Conservation (phyloP, 30 jellyfish, hydroid and myxozoan genomes). For the Cassiopea andromeda region DNA sequence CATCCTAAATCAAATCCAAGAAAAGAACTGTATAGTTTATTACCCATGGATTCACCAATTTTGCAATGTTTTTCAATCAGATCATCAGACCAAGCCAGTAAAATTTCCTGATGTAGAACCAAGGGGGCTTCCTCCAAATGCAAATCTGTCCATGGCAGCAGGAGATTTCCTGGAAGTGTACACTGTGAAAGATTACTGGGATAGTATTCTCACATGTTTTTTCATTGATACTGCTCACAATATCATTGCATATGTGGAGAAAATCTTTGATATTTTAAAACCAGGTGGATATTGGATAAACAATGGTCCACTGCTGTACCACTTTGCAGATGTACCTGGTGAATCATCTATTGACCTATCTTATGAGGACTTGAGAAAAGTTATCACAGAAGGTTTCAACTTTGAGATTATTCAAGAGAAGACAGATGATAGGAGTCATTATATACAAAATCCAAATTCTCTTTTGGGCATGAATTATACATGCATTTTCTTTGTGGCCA, state of each 20-base stretch:
- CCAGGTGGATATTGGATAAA: slow-evolving; percentile 98
- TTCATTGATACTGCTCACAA: slow-evolving; percentile 99
- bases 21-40: slow-evolving; percentile 52
- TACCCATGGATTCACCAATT: slow-evolving; percentile 99
- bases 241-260: slow-evolving; percentile 87
- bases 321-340: slow-evolving; percentile 87
- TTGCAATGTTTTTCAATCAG: slow-evolving; percentile 66
- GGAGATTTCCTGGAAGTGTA: slow-evolving; percentile 98
- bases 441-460: slow-evolving; percentile 81
- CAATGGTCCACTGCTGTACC: slow-evolving; percentile 97
- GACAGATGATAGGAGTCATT: slow-evolving; percentile 56
- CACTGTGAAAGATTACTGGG: slow-evolving; percentile 65
- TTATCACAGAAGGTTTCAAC: slow-evolving; percentile 68
- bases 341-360: slow-evolving; percentile 89
- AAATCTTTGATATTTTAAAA: slow-evolving; percentile 74
- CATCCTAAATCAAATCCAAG: slow-evolving; percentile 59
- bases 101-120: slow-evolving; percentile 94
- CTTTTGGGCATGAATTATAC: slow-evolving; percentile 79
- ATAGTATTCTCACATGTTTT: slow-evolving; percentile 88
- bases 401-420: slow-evolving; percentile 79
- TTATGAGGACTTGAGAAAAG: slow-evolving; percentile 81
- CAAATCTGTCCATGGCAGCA: slow-evolving; percentile 93
- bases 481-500: slow-evolving; percentile 92
- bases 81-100: slow-evolving; percentile 79
- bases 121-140: slow-evolving; percentile 47